Base-by-base conservation (phyloP, 2,797 vertebrate genomes). In the Spheniscus humboldti region DNA sequence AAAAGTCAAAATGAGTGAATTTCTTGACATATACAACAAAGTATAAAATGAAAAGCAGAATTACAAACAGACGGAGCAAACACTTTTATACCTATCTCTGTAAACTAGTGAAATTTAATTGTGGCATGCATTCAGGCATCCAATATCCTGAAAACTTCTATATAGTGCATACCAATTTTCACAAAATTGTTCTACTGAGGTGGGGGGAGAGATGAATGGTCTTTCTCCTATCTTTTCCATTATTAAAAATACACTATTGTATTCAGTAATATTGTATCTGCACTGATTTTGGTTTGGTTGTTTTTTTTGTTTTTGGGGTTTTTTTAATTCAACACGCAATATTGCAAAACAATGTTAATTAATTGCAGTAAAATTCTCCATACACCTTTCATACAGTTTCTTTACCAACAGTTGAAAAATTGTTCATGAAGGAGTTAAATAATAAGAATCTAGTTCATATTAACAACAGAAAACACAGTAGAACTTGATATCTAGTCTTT, bases 131-230 rank as follows among this genome's bases (percentile, higher is more conserved):
- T 19, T 73, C 47, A 52, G 17, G 27, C 10, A 56, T 24, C 33
- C 2, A 4, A 63, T 76, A 67, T 13, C 11, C 39, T 69, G 24
- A 48, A 78, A 85, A 66, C 1, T 64, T 85, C 50, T 45, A 15
- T 35, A 63, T n/a, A 48, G 27, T 25, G 2, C 17, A 28, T 35
- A 31, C 1, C 3, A 9, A 18, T 86, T 88, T 85, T 88, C 47
- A 77, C 5, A 47, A 76, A 79, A 64, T 6, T 60, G 2, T 55
- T 92, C 63, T 81, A 45, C 10, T 64, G 18, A 60, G 3, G 23
- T 5, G 11, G 3, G 0, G 1, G 2, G 7, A 55, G 52, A 63
- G 6, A 64, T 5, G 0, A 86, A 77, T 39, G 33, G 0, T 45
- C 19, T 63, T 86, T 86, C 80, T 48, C 18, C 7, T 41, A 3